These are phyloP conservation scores for Otus scops DNA, from an alignment of 2,797 vertebrate species.

Conservation along the genomic window DNA sequence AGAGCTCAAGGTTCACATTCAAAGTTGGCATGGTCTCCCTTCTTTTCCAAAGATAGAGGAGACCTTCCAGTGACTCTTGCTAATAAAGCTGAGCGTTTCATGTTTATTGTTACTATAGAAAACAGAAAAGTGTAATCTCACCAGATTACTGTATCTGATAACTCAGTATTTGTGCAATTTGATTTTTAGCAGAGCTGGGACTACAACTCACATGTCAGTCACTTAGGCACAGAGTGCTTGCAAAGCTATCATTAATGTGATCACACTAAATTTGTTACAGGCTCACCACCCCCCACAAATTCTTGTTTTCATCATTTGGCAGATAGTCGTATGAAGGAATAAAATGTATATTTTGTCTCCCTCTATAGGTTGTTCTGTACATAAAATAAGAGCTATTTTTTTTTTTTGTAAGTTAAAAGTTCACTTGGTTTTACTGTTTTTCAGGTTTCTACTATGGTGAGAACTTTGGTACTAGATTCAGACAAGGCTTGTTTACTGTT, in stretches of 20 bases:
- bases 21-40: background rate
- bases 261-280: background rate
- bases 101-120: background rate
- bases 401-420: background rate
- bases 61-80: background rate
- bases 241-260: background rate
- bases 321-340: background rate
- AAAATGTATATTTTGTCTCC: background rate
- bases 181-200: constrained; percentile 1
- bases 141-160: background rate
- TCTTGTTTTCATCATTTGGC: background rate
- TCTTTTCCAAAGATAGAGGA: background rate
- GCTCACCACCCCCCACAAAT: background rate
- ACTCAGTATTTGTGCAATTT: background rate
- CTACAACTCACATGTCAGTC: background rate
- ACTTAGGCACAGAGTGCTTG: background rate
- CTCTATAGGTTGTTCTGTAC: background rate
- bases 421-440: background rate
- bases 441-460: background rate
- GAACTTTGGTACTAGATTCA: background rate
- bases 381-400: background rate
- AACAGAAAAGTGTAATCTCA: background rate
- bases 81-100: background rate
- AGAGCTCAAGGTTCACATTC: background rate
- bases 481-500: background rate